Evolutionary conservation across 2,797 vertebrate genomes (phyloP), one percentile per base, ranked within the genome.

Genomic region (Naso thynnoides): DNA sequence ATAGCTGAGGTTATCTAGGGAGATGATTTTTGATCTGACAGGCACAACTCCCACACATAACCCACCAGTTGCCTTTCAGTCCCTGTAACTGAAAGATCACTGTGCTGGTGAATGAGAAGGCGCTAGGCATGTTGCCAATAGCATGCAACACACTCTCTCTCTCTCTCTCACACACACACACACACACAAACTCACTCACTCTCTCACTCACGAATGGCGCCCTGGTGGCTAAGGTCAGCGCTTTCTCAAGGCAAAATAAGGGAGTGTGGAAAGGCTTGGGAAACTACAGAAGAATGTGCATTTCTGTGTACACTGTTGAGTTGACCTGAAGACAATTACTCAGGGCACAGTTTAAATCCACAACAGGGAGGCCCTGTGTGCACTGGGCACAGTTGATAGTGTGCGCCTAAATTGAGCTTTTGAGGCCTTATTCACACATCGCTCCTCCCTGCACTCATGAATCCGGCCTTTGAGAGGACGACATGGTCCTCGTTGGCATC

Each of bases 171-270:
- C 64, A 23, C 68, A 16, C 78, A 68, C 83, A 64, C 78, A 73
- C 73, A 45, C 79, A 70, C 76, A 67, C 73, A 57, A 39, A 56
- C 45, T 38, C 79, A 61, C 73, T 60, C 72, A 27, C 33, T 49
- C 69, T 11, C 78, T 67, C 79, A 62, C 74, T 64, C 73, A 72
- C 69, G 79, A 31, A 79, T 5, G 49, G 82, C 50, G 52, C 83
- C 79, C 84, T 73, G 74, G 86, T 76, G 73, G 82, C 90, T 90
- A 92, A 94, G 94, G 94, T 94, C 94, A 94, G 82, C 31, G 49
- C 84, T 94, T 95, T 95, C 94, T 94, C 93, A 94, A 93, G 93
- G 85, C 90, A 91, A 91, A 92, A 90, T 86, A 90, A 85, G 79
- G 77, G 88, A 89, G 85, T 89, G 90, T 87, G 76, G 87, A 90